phyloP scores from a whole-genome alignment of 2,888 invertebrate genomes.

The Hymenopus coronatus region DNA sequence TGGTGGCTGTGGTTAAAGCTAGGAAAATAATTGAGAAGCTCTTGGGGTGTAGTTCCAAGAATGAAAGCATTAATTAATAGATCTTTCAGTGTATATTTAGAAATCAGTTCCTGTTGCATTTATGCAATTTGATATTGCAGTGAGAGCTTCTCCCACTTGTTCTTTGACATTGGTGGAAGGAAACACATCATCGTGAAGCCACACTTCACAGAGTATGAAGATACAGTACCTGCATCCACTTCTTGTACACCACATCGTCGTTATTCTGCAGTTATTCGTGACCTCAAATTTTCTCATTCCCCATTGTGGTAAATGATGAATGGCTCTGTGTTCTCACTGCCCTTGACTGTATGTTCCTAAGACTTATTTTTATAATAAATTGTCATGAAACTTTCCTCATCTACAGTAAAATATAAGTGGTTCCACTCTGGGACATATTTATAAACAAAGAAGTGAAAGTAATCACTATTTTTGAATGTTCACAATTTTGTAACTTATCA shows the following conservation, averaged over 20 bases:
- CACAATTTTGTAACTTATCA: background rate
- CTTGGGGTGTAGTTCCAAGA: too few relatives aligned
- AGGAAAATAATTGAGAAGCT: too few relatives aligned
- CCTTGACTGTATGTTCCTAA: background rate
- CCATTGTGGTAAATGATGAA: conserved; percentile 62
- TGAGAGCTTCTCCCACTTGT: background rate
- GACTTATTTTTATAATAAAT: background rate
- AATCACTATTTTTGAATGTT: background rate
- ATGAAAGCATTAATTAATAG: background rate
- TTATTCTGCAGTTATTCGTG: conserved; percentile 50
- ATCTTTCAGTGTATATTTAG: background rate
- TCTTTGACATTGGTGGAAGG: background rate
- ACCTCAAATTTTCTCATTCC: conserved; percentile 75
- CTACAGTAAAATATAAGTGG: background rate
- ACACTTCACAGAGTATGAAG: background rate
- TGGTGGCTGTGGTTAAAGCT: too few relatives aligned
- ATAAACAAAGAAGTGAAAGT: background rate
- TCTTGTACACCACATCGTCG: background rate
- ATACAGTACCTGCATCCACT: background rate
- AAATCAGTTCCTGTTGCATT: background rate
- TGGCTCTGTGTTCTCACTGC: background rate
- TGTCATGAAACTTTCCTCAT: background rate
- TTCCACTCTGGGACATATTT: background rate
- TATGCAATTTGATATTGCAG: background rate
- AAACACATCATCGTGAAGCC: background rate